Base-by-base conservation (phyloP, 1,140 invertebrate species). In the Drosophila sp. region DNA sequence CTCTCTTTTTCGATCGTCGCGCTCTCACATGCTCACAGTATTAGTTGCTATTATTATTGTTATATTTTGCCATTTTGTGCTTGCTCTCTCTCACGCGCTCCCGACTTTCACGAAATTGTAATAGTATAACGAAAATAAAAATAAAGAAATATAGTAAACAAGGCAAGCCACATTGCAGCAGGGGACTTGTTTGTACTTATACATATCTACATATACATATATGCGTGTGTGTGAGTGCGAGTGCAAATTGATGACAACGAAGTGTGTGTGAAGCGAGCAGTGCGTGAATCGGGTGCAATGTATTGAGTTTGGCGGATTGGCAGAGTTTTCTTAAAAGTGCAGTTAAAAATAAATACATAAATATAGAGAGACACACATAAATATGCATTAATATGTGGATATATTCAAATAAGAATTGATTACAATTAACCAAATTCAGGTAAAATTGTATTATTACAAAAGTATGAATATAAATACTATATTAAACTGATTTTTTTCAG, bases 41-140 rank as follows among this genome's bases (percentile, higher is more conserved):
- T 74, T 73, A 63, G 66, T 79, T 84, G 76, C 72, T 79, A 76
- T 87, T 74, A 69, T 78, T 81, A 61, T 62, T 78, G 43, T 77
- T 76, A 25, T 71, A 64, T 65, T 79, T 75, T 83, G 80, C 62
- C 62, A 70, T 76, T 77, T 66, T 64, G 46, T 29, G 56, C 34
- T 45, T 27, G 27, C 57, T 40, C 77, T 63, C 71, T 76, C 67
- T 46, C 11, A 25, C 38, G 27, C 34, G 72, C 53, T 74, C 45
- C 64, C 70, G 61, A 87, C 83, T 89, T 87, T 87, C 83, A 70
- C 78, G 53, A 87, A 76, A 69, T 64, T 82, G 56, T 76, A 76
- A 76, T 58, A 72, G 72, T 66, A 62, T 48, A 79, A 66, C 36
- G 53, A 50, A 58, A 41, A 46, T 43, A 69, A 64, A 65, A 86